Conservation (phyloP, 2,113 vertebrate genomes). For the Paralichthys olivaceus region DNA sequence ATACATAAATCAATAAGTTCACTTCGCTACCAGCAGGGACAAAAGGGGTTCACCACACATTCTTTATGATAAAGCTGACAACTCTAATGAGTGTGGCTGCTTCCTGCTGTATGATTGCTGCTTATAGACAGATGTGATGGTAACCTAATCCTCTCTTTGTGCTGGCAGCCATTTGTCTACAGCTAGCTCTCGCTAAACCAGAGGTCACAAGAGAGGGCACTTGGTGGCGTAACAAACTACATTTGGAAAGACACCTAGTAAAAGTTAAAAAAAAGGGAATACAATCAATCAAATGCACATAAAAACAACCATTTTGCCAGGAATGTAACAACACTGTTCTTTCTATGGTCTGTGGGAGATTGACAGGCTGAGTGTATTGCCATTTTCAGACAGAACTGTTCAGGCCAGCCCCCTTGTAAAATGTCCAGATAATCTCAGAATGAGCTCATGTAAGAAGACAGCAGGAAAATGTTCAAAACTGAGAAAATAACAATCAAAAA, state of each 20-base stretch:
- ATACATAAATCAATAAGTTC: constrained; percentile 14
- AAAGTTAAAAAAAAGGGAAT: background rate
- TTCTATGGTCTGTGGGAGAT: background rate
- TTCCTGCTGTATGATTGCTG: constrained; percentile 14
- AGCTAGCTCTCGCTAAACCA: constrained; percentile 6
- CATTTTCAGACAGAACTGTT: constrained; percentile 3
- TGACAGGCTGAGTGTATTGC: background rate
- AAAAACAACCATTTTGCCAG: constrained; percentile 1
- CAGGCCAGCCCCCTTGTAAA: background rate
- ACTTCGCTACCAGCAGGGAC: background rate
- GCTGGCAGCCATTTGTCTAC: constrained; percentile 35
- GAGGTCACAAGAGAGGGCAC: constrained; percentile 29
- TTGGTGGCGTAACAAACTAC: constrained; percentile 4
- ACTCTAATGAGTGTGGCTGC: background rate
- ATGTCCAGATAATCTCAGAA: background rate
- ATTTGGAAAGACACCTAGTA: background rate
- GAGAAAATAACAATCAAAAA: too few relatives aligned
- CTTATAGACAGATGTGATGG: constrained; percentile 38
- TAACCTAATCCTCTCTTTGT: constrained; percentile 50
- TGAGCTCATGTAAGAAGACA: too few relatives aligned
- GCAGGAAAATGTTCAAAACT: too few relatives aligned
- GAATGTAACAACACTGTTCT: constrained; percentile 14
- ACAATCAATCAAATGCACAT: background rate
- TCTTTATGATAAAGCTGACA: constrained; percentile 1
- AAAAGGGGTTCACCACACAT: constrained; percentile 2